phyloP scores from a whole-genome alignment of 2,797 vertebrate genomes.

The Poliocrania exsul region DNA sequence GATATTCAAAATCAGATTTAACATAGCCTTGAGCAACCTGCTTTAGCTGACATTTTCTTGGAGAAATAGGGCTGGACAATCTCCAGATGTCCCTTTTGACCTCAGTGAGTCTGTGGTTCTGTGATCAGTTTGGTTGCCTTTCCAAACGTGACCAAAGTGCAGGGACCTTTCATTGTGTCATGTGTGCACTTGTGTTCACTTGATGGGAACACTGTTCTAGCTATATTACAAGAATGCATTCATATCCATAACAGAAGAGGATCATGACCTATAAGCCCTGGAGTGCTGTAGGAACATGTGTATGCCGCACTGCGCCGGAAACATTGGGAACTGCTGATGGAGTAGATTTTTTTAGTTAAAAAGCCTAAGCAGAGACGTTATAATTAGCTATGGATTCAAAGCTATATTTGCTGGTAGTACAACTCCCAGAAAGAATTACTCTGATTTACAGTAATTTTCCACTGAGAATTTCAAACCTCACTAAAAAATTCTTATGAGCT shows the following conservation, averaged over 20 bases:
- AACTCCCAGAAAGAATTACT: constrained; percentile 63
- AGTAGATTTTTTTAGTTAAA: constrained; percentile 59
- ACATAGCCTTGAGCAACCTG: background rate
- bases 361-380: constrained; percentile 50
- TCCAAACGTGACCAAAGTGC: background rate
- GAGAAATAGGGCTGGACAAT: fast-evolving
- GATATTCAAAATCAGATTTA: background rate
- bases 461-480: constrained; percentile 52
- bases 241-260: background rate
- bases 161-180: background rate
- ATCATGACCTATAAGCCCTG: constrained; percentile 46
- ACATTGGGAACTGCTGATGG: background rate
- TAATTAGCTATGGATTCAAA: constrained; percentile 69
- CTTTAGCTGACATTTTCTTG: background rate
- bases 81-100: background rate
- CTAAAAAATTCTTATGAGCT: background rate
- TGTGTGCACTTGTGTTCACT: background rate
- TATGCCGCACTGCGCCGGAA: background rate
- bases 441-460: constrained; percentile 62
- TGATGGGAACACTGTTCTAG: background rate
- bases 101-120: background rate
- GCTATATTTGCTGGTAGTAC: constrained; percentile 48
- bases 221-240: background rate
- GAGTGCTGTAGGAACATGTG: constrained; percentile 21
- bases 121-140: background rate